These are phyloP conservation scores for Plecturocebus donacophilus DNA, from an alignment of 2,113 vertebrate genomes.

Conservation along the genomic window DNA sequence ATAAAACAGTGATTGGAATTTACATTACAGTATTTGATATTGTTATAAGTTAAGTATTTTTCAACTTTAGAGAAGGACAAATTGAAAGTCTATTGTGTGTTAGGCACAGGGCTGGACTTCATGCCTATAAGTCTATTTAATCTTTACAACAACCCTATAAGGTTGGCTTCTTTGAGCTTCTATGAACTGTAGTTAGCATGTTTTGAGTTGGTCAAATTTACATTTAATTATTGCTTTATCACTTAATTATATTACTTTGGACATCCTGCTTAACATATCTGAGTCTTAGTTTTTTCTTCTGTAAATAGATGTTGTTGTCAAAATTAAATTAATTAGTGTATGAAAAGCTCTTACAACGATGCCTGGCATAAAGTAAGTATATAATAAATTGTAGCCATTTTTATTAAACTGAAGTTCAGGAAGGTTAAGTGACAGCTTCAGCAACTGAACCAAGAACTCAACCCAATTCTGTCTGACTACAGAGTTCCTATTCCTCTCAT, in stretches of 20 bases:
- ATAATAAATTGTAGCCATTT: conserved; percentile 23
- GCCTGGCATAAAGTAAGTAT: conserved; percentile 17
- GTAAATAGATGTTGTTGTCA: neutral
- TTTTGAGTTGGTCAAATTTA: conserved; percentile 47
- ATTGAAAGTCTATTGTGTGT: conserved; percentile 12
- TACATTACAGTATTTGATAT: conserved; percentile 31
- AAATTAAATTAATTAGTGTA: conserved; percentile 38
- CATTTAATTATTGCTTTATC: neutral
- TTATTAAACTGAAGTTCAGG: conserved; percentile 49
- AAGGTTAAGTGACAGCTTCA: conserved; percentile 13
- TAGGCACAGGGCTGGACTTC: neutral
- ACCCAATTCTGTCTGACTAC: neutral
- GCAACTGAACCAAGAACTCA: conserved; percentile 26
- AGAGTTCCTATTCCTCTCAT: conserved; percentile 29
- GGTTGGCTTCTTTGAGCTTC: neutral
- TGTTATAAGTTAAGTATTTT: conserved; percentile 29
- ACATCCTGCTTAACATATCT: neutral
- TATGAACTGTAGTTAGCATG: neutral
- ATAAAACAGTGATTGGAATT: conserved; percentile 11
- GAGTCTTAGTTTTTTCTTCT: conserved; percentile 24
- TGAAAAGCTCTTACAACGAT: conserved; percentile 10
- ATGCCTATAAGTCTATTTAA: conserved; percentile 32
- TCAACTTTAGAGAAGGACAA: conserved; percentile 6
- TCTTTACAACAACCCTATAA: neutral
- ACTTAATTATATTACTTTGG: conserved; percentile 26